Conservation (phyloP, 2,888 invertebrate genomes). For the Clepsis dumicolana region DNA sequence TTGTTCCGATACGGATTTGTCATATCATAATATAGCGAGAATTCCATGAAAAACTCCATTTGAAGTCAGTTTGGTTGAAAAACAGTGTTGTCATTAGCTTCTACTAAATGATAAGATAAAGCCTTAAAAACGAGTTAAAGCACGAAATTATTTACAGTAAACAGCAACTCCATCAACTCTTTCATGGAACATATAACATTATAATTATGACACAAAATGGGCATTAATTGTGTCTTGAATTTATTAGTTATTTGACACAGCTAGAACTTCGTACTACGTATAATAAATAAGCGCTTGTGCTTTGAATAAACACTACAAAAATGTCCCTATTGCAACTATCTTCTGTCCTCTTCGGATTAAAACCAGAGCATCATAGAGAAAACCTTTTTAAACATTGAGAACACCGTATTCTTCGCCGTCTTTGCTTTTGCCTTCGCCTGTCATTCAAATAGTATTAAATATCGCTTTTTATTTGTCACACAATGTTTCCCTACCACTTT, state of each 20-base stretch:
- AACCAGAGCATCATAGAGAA: conserved; percentile 1
- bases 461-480: background rate
- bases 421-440: background rate
- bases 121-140: background rate
- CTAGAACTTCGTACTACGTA: too few relatives aligned
- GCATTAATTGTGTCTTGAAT: background rate
- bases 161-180: background rate
- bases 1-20: too few relatives aligned
- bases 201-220: background rate
- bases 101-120: background rate
- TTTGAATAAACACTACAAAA: background rate
- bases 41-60: background rate
- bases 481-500: background rate
- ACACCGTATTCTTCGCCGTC: background rate
- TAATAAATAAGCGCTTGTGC: background rate
- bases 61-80: background rate
- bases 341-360: conserved; percentile 3
- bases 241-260: background rate
- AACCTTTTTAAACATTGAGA: background rate
- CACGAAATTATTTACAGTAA: background rate
- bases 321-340: background rate
- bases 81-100: background rate
- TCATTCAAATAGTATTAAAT: background rate
- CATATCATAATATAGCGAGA: too few relatives aligned
- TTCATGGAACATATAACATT: background rate